phyloP scores from a whole-genome alignment of 2,888 invertebrate species.

The Eueremaeus valkanovi region DNA sequence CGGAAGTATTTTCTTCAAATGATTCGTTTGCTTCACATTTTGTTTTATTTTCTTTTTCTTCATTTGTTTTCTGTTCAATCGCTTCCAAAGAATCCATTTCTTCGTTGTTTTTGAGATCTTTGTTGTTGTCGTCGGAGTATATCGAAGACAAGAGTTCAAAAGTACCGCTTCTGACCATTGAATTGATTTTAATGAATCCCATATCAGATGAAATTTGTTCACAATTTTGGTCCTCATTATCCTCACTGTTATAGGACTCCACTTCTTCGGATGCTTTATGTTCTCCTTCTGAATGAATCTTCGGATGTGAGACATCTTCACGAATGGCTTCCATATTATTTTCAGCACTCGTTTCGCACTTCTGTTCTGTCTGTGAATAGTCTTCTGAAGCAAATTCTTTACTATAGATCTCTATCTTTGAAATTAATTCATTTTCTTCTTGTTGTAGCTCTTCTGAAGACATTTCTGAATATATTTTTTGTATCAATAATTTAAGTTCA shows the following conservation, averaged over 20 bases:
- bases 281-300: not conserved
- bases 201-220: constrained; percentile 8
- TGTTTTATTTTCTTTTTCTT: not conserved
- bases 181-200: constrained; percentile 33
- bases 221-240: not conserved
- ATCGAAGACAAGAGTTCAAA: constrained; percentile 45
- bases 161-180: constrained; percentile 46
- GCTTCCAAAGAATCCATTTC: constrained; percentile 4
- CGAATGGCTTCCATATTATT: not conserved
- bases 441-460: constrained; percentile 44
- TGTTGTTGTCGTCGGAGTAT: constrained; percentile 41
- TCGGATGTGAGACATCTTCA: not conserved
- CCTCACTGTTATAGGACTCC: constrained; percentile 1
- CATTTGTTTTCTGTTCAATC: not conserved
- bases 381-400: constrained; percentile 43
- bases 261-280: not conserved
- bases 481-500: constrained; percentile 31
- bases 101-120: constrained; percentile 21
- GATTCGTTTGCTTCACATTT: constrained; percentile 36
- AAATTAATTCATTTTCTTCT: constrained; percentile 18
- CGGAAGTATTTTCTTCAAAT: not conserved
- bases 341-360: constrained; percentile 37
- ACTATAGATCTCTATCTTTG: constrained; percentile 40
- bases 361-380: not conserved
- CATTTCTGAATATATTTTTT: constrained; percentile 45